These are phyloP conservation scores for Pycnonotus jocosus DNA, from an alignment of 2,113 vertebrate genomes.

Conservation along the genomic window DNA sequence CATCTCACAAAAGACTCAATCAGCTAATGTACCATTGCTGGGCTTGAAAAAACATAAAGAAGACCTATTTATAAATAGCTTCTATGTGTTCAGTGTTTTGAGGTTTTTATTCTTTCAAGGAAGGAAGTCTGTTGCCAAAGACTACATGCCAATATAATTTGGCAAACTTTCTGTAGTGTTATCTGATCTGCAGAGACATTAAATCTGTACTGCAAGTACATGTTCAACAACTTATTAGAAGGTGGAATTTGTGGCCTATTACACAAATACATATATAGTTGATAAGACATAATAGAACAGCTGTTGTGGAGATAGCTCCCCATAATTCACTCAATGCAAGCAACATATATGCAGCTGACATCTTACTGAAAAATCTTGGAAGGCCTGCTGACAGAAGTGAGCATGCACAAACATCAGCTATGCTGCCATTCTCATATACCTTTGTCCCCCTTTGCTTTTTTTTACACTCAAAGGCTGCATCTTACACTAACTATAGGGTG, in stretches of 20 bases:
- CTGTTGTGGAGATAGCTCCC: background rate
- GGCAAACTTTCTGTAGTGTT: background rate
- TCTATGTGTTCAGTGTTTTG: background rate
- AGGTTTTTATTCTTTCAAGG: background rate
- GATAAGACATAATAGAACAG: background rate
- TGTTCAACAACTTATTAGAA: background rate
- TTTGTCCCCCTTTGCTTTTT: background rate
- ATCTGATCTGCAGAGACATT: slow-evolving; percentile 8
- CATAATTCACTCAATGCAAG: background rate
- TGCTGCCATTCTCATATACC: background rate
- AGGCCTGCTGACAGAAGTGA: background rate
- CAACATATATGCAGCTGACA: background rate
- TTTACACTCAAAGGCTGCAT: background rate
- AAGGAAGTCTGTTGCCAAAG: background rate
- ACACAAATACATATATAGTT: background rate
- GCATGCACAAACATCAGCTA: background rate
- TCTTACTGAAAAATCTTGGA: background rate
- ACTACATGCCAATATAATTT: background rate
- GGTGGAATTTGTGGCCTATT: background rate
- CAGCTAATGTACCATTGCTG: background rate
- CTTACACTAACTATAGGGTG: background rate
- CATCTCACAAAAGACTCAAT: background rate
- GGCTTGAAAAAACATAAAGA: background rate
- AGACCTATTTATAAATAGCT: background rate
- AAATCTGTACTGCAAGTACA: background rate